Evolutionary conservation across 2,888 invertebrate genomes (phyloP).

Genomic region (Patella ulyssiponensis): DNA sequence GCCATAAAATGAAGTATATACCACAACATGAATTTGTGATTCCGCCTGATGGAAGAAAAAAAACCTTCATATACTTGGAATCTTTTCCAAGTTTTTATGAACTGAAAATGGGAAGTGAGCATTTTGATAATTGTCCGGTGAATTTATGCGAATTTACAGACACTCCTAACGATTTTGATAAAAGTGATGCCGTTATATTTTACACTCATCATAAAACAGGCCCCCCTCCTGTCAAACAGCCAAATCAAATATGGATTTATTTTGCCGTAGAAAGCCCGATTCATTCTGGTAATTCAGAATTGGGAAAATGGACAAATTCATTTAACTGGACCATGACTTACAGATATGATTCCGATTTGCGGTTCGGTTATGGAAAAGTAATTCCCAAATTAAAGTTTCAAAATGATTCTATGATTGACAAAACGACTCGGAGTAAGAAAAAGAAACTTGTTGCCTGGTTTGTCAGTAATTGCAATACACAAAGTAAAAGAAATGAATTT

Average conservation of each 20-base stretch:
- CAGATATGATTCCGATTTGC: no score
- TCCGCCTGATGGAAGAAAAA: no score
- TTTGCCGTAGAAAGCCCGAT: constrained; percentile 34
- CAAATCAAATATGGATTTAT: constrained; percentile 32
- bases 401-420: no score
- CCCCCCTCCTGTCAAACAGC: not conserved
- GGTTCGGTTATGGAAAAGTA: no score
- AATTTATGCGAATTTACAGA: constrained; percentile 23
- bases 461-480: constrained; percentile 46
- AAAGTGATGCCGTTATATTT: constrained; percentile 30
- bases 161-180: not conserved
- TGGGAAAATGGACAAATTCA: not conserved
- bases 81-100: constrained; percentile 34
- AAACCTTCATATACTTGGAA: constrained; percentile 9
- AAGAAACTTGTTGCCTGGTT: constrained; percentile 45
- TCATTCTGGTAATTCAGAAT: constrained; percentile 11
- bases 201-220: constrained; percentile 6
- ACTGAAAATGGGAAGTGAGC: constrained; percentile 12
- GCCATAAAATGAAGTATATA: no score
- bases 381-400: no score
- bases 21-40: no score
- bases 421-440: constrained; percentile 16
- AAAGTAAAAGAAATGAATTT: constrained; percentile 40
- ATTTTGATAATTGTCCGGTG: constrained; percentile 18
- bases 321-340: no score